These are phyloP conservation scores for Elephas maximus DNA, from an alignment of 2,113 vertebrate genomes.

Conservation along the genomic window DNA sequence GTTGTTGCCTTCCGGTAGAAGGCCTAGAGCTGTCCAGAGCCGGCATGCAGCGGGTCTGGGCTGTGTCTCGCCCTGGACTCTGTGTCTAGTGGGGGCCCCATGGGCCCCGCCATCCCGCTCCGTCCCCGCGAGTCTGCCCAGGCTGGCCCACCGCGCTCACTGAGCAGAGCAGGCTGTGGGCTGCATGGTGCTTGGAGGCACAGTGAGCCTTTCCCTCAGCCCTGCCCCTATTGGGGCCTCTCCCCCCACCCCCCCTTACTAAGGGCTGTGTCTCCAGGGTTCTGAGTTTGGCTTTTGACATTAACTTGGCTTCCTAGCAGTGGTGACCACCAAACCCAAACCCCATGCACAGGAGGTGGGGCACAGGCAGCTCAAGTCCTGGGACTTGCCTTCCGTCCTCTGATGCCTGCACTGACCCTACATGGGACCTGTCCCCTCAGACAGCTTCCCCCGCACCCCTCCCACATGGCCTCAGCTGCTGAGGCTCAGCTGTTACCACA, in stretches of 20 bases:
- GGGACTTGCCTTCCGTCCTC: background rate
- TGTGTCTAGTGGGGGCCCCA: accelerated
- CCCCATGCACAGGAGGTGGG: background rate
- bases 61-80: background rate
- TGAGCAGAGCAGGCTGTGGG: background rate
- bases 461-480: background rate
- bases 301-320: background rate
- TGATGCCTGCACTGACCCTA: background rate
- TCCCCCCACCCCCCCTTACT: accelerated
- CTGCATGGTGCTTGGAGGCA: background rate
- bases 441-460: background rate
- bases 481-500: background rate
- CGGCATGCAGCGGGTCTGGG: accelerated
- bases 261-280: background rate
- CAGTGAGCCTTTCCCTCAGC: background rate
- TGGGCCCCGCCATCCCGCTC: accelerated
- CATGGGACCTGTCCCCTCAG: background rate
- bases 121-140: background rate
- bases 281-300: accelerated
- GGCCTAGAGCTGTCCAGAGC: background rate
- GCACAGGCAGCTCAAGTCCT: background rate
- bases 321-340: background rate
- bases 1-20: background rate
- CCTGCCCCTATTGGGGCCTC: accelerated
- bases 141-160: background rate